phyloP scores from a whole-genome alignment of 2,797 vertebrate genomes.

The Silurus lanzhouensis region DNA sequence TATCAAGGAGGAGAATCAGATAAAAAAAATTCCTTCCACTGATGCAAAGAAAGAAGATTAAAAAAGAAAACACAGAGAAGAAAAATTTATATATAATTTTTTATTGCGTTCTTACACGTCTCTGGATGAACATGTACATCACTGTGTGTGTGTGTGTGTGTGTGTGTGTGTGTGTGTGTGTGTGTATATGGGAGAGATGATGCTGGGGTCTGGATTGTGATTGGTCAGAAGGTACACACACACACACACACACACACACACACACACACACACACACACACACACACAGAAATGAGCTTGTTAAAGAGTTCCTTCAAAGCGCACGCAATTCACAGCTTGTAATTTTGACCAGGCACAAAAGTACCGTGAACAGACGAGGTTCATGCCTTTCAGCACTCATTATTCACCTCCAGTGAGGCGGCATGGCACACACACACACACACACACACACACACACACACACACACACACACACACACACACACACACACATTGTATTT shows the following conservation, averaged over 20 bases:
- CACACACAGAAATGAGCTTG: background rate
- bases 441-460: slow-evolving; percentile 6
- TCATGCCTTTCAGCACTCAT: background rate
- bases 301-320: background rate
- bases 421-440: background rate
- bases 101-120: too few relatives aligned
- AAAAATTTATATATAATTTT: background rate
- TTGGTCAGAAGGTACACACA: background rate
- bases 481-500: background rate
- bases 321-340: background rate
- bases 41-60: background rate
- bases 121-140: too few relatives aligned
- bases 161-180: too few relatives aligned
- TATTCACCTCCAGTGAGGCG: background rate
- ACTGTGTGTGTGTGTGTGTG: too few relatives aligned
- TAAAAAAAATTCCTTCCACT: background rate
- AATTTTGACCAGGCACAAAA: background rate
- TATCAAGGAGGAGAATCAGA: background rate
- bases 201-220: background rate
- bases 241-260: too few relatives aligned
- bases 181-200: too few relatives aligned
- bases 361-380: background rate
- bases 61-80: background rate
- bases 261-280: too few relatives aligned
- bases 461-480: background rate